These are phyloP conservation scores for Megaleporinus macrocephalus DNA, from an alignment of 2,113 vertebrate genomes.

Conservation along the genomic window DNA sequence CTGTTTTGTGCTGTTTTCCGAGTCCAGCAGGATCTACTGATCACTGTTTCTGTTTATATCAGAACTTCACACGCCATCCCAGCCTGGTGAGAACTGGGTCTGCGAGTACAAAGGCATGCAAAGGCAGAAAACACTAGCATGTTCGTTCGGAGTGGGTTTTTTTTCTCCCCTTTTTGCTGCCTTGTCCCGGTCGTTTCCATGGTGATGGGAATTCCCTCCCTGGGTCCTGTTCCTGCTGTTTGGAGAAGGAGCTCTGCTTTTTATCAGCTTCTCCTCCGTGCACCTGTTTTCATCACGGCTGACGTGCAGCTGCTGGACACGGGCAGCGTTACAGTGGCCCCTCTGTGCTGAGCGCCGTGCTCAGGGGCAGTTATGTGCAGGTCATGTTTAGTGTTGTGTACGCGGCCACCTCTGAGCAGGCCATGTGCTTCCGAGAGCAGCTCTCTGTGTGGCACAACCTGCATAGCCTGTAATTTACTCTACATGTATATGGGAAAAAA, in stretches of 20 bases:
- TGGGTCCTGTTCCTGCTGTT: conserved; percentile 59
- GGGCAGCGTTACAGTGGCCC: conserved; percentile 56
- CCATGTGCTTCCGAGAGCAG: not conserved
- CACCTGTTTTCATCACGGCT: conserved; percentile 63
- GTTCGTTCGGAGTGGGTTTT: not conserved
- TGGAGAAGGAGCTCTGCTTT: conserved; percentile 68
- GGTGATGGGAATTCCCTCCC: not conserved
- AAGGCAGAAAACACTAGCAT: too few species aligned
- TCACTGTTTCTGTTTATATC: too few species aligned
- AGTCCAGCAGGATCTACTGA: too few species aligned
- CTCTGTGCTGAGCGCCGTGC: conserved; percentile 64
- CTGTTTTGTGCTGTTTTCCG: too few species aligned
- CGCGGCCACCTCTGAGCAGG: conserved; percentile 13
- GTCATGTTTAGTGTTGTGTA: conserved; percentile 2
- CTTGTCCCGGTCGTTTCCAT: conserved; percentile 16
- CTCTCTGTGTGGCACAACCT: not conserved
- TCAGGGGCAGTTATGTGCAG: conserved; percentile 57
- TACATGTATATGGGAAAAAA: too few species aligned
- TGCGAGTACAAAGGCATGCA: too few species aligned
- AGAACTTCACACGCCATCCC: too few species aligned
- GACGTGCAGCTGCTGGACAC: not conserved
- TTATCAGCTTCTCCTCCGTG: conserved; percentile 67
- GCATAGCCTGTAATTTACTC: not conserved
- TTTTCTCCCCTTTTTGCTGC: not conserved
- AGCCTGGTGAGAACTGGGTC: too few species aligned